Conservation (phyloP, 2,113 vertebrate species). For the Kobus ellipsiprymnus region DNA sequence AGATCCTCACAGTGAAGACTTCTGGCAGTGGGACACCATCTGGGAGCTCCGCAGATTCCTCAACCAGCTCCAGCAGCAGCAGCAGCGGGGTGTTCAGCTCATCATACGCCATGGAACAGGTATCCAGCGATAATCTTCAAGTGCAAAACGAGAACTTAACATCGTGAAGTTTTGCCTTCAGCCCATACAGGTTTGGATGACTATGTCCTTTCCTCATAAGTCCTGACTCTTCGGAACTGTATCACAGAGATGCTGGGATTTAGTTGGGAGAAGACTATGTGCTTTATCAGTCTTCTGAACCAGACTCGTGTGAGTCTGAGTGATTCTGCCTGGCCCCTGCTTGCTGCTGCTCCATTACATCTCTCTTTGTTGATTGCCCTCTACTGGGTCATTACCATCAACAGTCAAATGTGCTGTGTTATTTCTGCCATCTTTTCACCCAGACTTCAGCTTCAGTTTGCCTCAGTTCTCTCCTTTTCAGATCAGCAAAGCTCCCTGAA, state of each 20-base stretch:
- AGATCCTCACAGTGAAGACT: constrained; percentile 95
- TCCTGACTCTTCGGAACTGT: background rate
- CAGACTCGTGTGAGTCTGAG: background rate
- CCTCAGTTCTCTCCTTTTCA: background rate
- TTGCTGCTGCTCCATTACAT: background rate
- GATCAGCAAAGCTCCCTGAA: background rate
- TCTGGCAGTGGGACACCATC: constrained; percentile 96
- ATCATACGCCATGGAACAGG: constrained; percentile 97
- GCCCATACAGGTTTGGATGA: background rate
- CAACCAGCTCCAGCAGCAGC: constrained; percentile 87
- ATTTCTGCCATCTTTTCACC: background rate
- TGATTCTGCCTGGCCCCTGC: background rate
- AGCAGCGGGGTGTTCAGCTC: constrained; percentile 90
- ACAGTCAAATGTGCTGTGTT: background rate
- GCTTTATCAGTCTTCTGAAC: background rate
- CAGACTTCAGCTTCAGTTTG: background rate
- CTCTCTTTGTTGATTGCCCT: background rate
- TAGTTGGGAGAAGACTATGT: background rate
- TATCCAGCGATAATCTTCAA: constrained; percentile 35
- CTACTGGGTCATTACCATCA: background rate
- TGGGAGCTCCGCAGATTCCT: constrained; percentile 93
- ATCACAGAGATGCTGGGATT: background rate
- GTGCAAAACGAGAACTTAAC: no score
- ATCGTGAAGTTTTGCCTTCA: background rate
- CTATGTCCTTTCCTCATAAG: background rate